A percentile compares a stretch with the other conserved stretches of the same genome.
phyloP scores from a whole-genome alignment of 2,113 vertebrate genomes.

The Shinisaurus crocodilurus region DNA sequence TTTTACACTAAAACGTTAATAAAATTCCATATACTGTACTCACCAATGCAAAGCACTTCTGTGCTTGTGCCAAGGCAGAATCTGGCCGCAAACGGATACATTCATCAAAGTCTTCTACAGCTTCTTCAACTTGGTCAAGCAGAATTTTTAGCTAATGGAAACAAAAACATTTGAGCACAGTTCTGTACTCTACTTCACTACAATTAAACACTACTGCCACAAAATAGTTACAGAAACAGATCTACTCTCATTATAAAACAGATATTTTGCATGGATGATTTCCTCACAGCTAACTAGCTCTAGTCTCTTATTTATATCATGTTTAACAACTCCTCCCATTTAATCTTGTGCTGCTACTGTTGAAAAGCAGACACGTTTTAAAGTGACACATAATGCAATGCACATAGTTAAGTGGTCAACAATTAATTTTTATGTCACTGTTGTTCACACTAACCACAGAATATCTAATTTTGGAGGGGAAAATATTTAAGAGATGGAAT shows the following conservation, averaged over 20 bases:
- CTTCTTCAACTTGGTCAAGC: conserved; percentile 97
- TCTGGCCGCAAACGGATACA: conserved; percentile 95
- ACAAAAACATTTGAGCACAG: conserved; percentile 56
- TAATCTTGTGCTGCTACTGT: background rate
- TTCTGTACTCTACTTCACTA: conserved; percentile 43
- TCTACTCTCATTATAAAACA: background rate
- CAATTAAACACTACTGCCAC: background rate
- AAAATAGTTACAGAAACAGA: background rate
- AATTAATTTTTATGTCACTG: background rate
- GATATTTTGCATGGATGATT: background rate
- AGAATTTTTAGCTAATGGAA: conserved; percentile 92
- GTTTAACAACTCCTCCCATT: background rate
- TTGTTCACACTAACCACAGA: background rate
- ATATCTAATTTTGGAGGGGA: background rate
- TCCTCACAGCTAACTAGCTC: background rate
- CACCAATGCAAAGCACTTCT: conserved; percentile 98
- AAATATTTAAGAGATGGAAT: background rate
- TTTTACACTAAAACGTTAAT: background rate
- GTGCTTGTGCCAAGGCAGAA: conserved; percentile 96
- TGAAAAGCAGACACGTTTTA: background rate
- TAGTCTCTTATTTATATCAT: background rate
- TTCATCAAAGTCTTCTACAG: conserved; percentile 96
- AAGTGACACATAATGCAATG: background rate
- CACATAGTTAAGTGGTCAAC: background rate
- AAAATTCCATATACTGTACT: conserved; percentile 71